Percentiles rank a stretch among this genome's conserved stretches.
These are phyloP conservation scores for Cynocephalus volans DNA, from an alignment of 2,113 vertebrate species.

Conservation along the genomic window DNA sequence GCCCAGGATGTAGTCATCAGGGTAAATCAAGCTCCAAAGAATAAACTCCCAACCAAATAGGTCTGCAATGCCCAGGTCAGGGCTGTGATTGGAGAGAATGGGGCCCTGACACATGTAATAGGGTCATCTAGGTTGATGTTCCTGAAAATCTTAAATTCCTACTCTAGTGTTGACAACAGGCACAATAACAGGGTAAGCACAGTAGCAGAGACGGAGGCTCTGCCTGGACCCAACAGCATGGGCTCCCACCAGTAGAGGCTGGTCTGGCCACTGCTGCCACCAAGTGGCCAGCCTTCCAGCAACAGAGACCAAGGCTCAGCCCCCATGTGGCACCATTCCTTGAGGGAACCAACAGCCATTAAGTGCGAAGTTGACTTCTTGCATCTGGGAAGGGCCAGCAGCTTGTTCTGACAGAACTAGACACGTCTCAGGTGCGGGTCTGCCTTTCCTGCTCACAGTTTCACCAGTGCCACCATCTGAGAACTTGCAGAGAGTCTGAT, in stretches of 20 bases:
- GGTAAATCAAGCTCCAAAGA: not conserved
- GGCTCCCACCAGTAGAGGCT: not conserved
- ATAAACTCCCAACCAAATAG: not conserved
- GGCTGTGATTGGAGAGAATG: not conserved
- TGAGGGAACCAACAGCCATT: not conserved
- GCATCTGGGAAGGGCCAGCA: not conserved
- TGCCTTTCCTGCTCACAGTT: not conserved
- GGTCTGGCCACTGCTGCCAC: conserved; percentile 16
- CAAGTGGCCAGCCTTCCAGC: not conserved
- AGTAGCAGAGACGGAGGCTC: not conserved
- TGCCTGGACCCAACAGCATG: not conserved
- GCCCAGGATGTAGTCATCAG: not conserved
- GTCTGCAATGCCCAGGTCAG: not conserved
- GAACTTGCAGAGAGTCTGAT: not conserved
- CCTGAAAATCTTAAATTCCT: not conserved
- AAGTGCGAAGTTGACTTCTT: not conserved
- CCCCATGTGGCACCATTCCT: not conserved
- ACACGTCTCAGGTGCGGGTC: not conserved
- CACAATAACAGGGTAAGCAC: not conserved
- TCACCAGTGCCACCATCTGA: not conserved
- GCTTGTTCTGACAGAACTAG: not conserved
- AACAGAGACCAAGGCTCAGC: not conserved
- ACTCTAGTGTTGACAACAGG: not conserved
- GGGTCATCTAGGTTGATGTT: not conserved
- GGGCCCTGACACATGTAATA: not conserved